phyloP scores from a whole-genome alignment of 2,888 invertebrate genomes.

The Onchidella celtica region DNA sequence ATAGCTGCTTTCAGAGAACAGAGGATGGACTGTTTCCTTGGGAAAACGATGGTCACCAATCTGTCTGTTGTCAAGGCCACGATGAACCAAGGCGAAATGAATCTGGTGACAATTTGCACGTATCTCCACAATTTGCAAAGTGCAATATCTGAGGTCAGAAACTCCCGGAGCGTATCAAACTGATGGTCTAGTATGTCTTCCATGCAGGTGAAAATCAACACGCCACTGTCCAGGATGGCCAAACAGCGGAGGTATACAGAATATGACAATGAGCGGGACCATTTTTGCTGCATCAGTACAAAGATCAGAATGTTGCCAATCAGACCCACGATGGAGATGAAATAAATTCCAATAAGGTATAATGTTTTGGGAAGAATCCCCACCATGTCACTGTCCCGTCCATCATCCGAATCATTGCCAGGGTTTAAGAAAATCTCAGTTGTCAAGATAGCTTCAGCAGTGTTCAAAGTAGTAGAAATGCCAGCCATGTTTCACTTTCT shows the following conservation, averaged over 20 bases:
- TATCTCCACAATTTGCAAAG: not conserved
- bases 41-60: not conserved
- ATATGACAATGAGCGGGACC: not conserved
- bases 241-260: not conserved
- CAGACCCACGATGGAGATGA: not conserved
- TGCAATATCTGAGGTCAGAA: not conserved
- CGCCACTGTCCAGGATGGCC: not conserved
- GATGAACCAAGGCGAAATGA: not conserved
- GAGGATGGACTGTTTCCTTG: not conserved
- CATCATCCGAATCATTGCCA: no score
- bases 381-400: not conserved
- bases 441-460: no score
- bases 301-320: not conserved
- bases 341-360: not conserved
- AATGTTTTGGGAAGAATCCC: not conserved
- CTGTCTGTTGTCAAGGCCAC: not conserved
- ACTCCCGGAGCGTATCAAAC: not conserved
- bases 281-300: not conserved
- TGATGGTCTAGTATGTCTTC: slow-evolving; percentile 18
- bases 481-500: no score
- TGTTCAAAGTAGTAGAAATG: no score
- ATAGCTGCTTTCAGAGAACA: not conserved
- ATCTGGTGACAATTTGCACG: not conserved
- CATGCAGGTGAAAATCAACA: not conserved
- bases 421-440: no score